A percentile compares a stretch with the other conserved stretches of the same genome.
These are phyloP conservation scores for Noctua pronuba DNA, from an alignment of 2,888 invertebrate genomes.

Conservation along the genomic window DNA sequence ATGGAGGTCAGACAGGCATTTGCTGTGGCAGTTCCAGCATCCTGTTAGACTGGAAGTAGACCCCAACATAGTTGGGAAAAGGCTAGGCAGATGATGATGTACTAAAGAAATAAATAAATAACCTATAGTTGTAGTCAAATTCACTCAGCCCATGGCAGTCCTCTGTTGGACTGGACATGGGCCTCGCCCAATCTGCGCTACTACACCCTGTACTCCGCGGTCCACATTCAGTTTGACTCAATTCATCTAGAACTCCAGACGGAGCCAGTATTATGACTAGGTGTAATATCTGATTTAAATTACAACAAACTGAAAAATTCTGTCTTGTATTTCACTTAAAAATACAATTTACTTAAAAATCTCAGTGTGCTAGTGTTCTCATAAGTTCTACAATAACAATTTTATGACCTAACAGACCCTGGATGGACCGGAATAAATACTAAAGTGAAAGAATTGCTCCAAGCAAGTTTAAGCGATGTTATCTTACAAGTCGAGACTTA, in stretches of 20 bases:
- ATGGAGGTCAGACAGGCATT: too few species aligned
- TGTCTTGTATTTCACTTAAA: background rate
- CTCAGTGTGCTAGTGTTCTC: background rate
- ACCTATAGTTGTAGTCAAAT: background rate
- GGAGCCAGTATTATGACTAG: background rate
- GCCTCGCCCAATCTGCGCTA: background rate
- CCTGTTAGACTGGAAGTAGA: too few species aligned
- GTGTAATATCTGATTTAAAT: background rate
- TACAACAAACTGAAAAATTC: background rate
- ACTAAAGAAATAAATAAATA: background rate
- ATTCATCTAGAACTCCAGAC: too few species aligned
- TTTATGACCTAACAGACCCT: constrained; percentile 49
- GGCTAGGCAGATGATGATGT: too few species aligned
- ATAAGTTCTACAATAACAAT: constrained; percentile 11
- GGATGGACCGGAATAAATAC: constrained; percentile 30
- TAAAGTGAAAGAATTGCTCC: constrained; percentile 52
- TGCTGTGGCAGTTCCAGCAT: too few species aligned
- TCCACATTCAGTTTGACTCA: background rate
- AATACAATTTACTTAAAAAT: background rate
- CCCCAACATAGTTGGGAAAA: too few species aligned
- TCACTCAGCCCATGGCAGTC: background rate
- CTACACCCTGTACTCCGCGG: background rate
- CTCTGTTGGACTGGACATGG: background rate
- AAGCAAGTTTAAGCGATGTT: constrained; percentile 51
- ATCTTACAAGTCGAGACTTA: constrained; percentile 47